phyloP scores from a whole-genome alignment of 2,888 invertebrate genomes.

The Chloroclysta siterata region DNA sequence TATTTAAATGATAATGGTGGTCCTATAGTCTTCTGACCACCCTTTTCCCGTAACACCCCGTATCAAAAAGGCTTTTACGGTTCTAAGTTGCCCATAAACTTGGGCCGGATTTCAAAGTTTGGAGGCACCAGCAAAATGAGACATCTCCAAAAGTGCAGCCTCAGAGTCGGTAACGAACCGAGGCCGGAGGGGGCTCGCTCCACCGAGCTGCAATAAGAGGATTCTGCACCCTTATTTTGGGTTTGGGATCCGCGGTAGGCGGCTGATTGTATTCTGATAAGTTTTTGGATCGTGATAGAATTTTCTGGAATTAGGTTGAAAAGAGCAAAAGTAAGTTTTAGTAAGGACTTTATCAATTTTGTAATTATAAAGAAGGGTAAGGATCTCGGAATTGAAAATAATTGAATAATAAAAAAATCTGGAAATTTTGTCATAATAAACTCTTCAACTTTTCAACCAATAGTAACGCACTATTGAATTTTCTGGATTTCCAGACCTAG shows the following conservation, averaged over 20 bases:
- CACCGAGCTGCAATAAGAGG: constrained; percentile 83
- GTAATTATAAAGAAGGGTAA: no score
- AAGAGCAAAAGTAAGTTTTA: no score
- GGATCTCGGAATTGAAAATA: no score
- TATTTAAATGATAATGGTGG: no score
- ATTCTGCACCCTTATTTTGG: constrained; percentile 74
- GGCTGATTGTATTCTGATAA: constrained; percentile 22
- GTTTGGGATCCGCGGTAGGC: constrained; percentile 24
- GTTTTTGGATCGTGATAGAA: constrained; percentile 2
- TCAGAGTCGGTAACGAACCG: constrained; percentile 79
- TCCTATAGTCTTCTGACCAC: not conserved
- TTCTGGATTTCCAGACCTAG: no score
- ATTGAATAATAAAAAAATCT: no score
- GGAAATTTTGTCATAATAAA: no score
- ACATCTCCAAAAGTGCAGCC: constrained; percentile 75
- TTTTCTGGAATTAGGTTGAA: no score
- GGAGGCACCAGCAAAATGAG: constrained; percentile 45
- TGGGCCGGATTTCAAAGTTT: constrained; percentile 28
- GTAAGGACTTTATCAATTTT: no score
- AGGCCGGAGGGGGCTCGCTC: constrained; percentile 58
- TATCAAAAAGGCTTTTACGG: not conserved
- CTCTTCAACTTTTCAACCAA: no score
- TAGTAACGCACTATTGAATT: no score
- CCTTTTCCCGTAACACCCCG: not conserved
- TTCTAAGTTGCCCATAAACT: constrained; percentile 3